Evolutionary conservation across 35 echinoderm and acorn worm species (phyloP), one percentile per base, ranked within the genome.

Genomic region (Stichopus chloronotus): DNA sequence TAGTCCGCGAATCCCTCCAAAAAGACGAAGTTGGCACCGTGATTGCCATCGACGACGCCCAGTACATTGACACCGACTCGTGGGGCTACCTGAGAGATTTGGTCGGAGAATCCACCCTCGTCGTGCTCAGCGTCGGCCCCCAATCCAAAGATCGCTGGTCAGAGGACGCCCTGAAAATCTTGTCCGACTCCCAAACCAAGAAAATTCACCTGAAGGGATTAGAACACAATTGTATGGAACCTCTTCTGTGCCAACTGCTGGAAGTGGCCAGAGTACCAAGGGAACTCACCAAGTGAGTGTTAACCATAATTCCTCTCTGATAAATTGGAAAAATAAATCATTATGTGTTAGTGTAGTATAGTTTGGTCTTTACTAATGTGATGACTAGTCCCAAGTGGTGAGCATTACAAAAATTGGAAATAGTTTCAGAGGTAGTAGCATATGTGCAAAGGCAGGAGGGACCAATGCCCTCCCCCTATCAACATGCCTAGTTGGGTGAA

Each of bases 1-100:
- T 98, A 21, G 90, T 98, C 63, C 76, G 7, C 6, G 94, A 93
- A 56, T 88, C 95, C 30, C 83, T 72, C 43, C 53, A 88, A 11
- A 78, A 90, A 59, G 86, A 80, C 9, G 57, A 92, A 43, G 58
- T 74, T 43, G 94, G 90, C 14, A 96, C 96, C 8, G 77, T 98
- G 24, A 92, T 96, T 9, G 95, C 95, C 13, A 96, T 99, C 56
- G 97, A 99, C 53, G 97, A 99, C 63, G 97, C 97, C 7, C 93
- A 99, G 11, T 95, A 96, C 78, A 94, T 99, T n/a, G 97, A 99
- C 79, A 81, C 74, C 8, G 97, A 99, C 81, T 99, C 97, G 5
- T 99, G 97, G 97, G 76, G 76, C 1, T 95, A 95, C 61, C 83
- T 99, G 22, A 86, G 78, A 71, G 94, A 93, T 77, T 82, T 96